Evolutionary conservation across 2,113 vertebrate genomes (phyloP).

Genomic region (Seriola dumerili): DNA sequence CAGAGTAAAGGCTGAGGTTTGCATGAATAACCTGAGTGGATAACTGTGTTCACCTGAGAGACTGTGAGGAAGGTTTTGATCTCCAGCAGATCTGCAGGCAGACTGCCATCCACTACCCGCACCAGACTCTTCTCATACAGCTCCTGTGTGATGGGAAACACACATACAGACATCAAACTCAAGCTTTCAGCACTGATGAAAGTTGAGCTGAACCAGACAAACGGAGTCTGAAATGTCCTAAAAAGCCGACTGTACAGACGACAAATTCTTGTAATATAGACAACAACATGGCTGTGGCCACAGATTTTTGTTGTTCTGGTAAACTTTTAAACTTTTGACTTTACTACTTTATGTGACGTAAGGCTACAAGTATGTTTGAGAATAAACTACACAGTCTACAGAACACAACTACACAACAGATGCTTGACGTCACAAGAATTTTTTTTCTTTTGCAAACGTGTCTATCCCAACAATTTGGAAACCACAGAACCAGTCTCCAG

Average conservation of each 20-base stretch:
- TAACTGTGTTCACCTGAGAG: conserved; percentile 87
- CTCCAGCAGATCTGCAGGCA: conserved; percentile 90
- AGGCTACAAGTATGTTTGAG: too few relatives aligned
- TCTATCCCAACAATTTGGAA: background rate
- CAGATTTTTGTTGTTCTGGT: too few relatives aligned
- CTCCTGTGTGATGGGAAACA: conserved; percentile 83
- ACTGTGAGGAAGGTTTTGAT: conserved; percentile 89
- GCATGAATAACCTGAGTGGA: background rate
- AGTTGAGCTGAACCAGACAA: background rate
- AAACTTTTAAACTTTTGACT: too few relatives aligned
- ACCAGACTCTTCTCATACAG: conserved; percentile 92
- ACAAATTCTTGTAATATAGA: background rate
- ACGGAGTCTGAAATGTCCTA: background rate
- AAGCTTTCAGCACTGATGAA: background rate
- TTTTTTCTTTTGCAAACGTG: background rate
- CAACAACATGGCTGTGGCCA: background rate
- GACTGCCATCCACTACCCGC: conserved; percentile 87
- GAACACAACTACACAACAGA: background rate
- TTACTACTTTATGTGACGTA: too few relatives aligned
- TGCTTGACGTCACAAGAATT: too few relatives aligned
- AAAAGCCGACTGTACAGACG: background rate
- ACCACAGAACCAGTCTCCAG: background rate
- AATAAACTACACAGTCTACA: too few relatives aligned
- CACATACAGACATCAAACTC: background rate
- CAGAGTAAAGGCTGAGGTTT: background rate